Percentiles rank a stretch among this genome's conserved stretches.
Conservation (phyloP, 2,797 vertebrate genomes). For the Carduelis carduelis region DNA sequence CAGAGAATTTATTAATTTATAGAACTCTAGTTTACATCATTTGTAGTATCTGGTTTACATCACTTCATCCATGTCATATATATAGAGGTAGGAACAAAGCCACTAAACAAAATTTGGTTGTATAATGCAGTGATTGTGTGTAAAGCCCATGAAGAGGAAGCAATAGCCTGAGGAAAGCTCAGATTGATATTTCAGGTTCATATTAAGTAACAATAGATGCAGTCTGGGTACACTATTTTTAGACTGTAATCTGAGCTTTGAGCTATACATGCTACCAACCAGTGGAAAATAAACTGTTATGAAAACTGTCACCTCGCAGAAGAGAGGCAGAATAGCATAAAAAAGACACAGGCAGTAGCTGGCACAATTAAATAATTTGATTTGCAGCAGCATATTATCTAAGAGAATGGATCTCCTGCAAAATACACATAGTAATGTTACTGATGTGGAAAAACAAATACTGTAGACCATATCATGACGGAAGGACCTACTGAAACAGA, state of each 20-base stretch:
- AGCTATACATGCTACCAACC: not conserved
- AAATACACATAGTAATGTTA: not conserved
- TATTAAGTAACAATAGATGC: not conserved
- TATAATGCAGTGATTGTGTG: not conserved
- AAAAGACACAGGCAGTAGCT: not conserved
- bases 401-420: not conserved
- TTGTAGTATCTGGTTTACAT: not conserved
- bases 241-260: not conserved
- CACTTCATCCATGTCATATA: not conserved
- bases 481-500: not conserved
- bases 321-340: not conserved
- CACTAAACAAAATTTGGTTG: not conserved
- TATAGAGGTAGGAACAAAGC: not conserved
- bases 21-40: not conserved
- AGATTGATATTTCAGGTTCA: not conserved
- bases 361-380: not conserved
- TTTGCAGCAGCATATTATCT: not conserved
- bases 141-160: not conserved
- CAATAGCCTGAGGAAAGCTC: not conserved
- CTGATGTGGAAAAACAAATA: not conserved
- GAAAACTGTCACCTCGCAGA: not conserved
- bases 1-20: not conserved
- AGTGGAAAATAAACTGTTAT: not conserved
- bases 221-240: not conserved
- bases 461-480: accelerated